Percentiles rank a stretch among this genome's conserved stretches.
Conservation (phyloP, 2,888 invertebrate species). For the Spialia ferax region DNA sequence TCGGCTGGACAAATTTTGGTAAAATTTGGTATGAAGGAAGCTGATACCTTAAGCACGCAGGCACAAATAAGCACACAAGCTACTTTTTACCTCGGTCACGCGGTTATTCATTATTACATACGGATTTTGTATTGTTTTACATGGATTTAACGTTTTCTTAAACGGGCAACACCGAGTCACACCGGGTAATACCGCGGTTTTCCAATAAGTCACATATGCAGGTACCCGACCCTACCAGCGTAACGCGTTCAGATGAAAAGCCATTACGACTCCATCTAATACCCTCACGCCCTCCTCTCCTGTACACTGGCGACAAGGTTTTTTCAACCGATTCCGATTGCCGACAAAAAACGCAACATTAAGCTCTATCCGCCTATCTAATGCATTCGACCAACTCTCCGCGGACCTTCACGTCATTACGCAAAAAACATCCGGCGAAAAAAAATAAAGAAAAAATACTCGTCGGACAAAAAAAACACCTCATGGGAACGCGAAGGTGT, state of each 20-base stretch:
- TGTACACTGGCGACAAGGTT: slow-evolving; percentile 66
- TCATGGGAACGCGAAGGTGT: slow-evolving; percentile 81
- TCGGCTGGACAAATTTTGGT: too few species aligned
- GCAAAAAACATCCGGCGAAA: slow-evolving; percentile 72
- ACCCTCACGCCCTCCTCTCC: slow-evolving; percentile 52
- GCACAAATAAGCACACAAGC: too few species aligned
- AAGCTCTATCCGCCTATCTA: slow-evolving; percentile 83
- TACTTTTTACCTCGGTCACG: too few species aligned
- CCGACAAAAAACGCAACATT: slow-evolving; percentile 76
- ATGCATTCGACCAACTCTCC: slow-evolving; percentile 85
- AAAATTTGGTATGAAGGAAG: too few species aligned
- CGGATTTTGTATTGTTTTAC: too few species aligned
- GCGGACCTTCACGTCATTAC: slow-evolving; percentile 82
- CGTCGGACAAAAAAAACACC: slow-evolving; percentile 76
- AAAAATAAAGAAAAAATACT: slow-evolving; percentile 61
- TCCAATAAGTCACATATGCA: too few species aligned
- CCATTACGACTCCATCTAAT: slow-evolving; percentile 72
- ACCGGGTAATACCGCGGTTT: too few species aligned
- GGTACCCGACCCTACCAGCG: neutral
- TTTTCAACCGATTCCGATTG: slow-evolving; percentile 69
- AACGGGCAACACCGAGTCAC: too few species aligned
- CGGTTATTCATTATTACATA: too few species aligned
- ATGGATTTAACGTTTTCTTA: too few species aligned
- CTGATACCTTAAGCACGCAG: too few species aligned
- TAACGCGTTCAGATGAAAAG: slow-evolving; percentile 16